Base-by-base conservation (phyloP, 1,140 invertebrate species). In the Pteromalus puparum region DNA sequence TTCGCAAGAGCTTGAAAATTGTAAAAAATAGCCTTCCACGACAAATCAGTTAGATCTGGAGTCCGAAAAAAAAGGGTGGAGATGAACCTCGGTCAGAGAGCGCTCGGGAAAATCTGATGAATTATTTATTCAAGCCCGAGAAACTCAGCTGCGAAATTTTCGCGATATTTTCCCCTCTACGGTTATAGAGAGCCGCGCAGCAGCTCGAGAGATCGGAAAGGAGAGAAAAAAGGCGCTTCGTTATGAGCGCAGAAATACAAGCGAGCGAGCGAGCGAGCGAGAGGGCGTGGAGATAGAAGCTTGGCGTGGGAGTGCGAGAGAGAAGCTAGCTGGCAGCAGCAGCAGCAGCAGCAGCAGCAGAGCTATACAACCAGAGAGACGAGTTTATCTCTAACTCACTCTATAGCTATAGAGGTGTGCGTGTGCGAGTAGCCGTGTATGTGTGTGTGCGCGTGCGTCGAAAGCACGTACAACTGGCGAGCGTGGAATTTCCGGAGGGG, bases 401-500 rank as follows among this genome's bases (percentile, higher is more conserved):
- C 87, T 88, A 86, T 87, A 88, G 74, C 88, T 89, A 86, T 67
- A 79, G 30, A 34, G 34, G 83, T 68, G 74, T 87, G 82, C 81
- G 83, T 78, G 82, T 48, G 78, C 28, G 72, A 13, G 73, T 82
- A 75, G 86, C 82, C 84, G 81, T 26, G 85, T 85, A 82, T 65
- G 74, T 87, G 82, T 83, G 83, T 78, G 82, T 48, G 78, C n/a
- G 72, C 13, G 79, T 83, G 85, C 81, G 78, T 72, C 76, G 65
- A 78, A 80, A 70, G 70, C 65, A 77, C 76, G 46, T 70, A 74
- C 77, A 53, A 10, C 24, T 65, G 13, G 46, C 65, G n/a, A 82
- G 74, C 65, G 28, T 30, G 80, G 83, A 61, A 79, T 83, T 68
- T 18, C 83, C 83, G 65, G 48, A 76, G 74, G 73, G 30, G 30